Evolutionary conservation across 2,888 invertebrate genomes (phyloP), one percentile per base, ranked within the genome.

Genomic region (Chouioia cunea): DNA sequence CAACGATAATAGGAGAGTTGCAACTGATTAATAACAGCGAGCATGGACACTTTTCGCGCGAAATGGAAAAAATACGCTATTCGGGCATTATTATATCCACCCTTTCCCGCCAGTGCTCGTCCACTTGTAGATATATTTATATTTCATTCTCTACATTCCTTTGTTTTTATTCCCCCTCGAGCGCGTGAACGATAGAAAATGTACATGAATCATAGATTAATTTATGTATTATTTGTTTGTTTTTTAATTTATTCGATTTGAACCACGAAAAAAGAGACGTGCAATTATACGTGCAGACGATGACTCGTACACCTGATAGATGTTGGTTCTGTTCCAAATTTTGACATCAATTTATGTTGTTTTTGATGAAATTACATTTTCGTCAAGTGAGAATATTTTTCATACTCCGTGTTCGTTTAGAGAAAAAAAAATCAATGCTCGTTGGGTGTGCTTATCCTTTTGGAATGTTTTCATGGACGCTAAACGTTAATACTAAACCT

Each of bases 61-160:
- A 44, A 20, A 18, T 48, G 60, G 46, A 63, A 63, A 63, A 43
- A 36, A 36, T 57, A 64, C 48, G 59, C 65, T 36, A 10, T 70
- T 70, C 70, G 65, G 65, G 65, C 70, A 70, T 65, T 70, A 70
- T 62, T 62, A 70, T 14, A 23, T 60, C 6, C 36, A 36, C 36
- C 36, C 36, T 57, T 16, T 48, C 20, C 14, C 46, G 20, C 22
- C 43, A 50, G 43, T 16, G 54, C 23, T 56, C 43, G 18, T 48
- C 12, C 36, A 36, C 44, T 60, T 66, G 60, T 66, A 66, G 46
- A 71, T 65, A 66, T 23, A 46, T 47, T 50, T 22, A 16, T 52
- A 23, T 48, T 44, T 58, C 1, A 53, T 43, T 50, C 53, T 36
- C 10, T 36, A 36, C 6, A 36, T 36, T 36, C 36, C 36, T 36